phyloP scores from a whole-genome alignment of 2,113 vertebrate species.

The Origma solitaria region DNA sequence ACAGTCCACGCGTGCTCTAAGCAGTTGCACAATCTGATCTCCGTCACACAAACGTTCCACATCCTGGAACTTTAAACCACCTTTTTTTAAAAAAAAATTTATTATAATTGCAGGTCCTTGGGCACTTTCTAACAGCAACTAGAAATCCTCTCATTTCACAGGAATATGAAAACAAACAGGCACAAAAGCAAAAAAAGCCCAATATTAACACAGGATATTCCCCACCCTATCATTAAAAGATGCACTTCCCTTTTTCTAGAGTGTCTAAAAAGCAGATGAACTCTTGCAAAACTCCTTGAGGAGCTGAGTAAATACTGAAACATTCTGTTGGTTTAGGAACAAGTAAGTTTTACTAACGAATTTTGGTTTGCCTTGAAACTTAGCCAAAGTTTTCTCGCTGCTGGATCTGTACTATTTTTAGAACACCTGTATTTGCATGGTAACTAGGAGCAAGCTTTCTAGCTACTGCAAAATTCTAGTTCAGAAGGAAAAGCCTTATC shows the following conservation, averaged over 20 bases:
- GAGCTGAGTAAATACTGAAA: neutral
- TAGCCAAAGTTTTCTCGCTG: neutral
- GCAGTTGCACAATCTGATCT: neutral
- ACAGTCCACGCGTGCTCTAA: rapidly evolving
- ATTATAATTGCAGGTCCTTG: neutral
- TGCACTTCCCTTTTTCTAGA: conserved; percentile 38
- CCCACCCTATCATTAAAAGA: neutral
- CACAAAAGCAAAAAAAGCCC: neutral
- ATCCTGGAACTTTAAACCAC: neutral
- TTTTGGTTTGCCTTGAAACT: neutral
- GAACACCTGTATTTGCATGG: neutral
- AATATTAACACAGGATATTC: conserved; percentile 23
- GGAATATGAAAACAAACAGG: neutral
- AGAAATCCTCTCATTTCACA: neutral
- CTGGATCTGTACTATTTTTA: neutral
- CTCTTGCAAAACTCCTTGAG: conserved; percentile 20
- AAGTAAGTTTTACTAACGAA: neutral
- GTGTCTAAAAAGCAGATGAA: neutral
- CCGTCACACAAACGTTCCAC: neutral
- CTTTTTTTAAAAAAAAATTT: neutral
- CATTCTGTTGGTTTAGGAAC: neutral
- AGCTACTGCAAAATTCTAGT: neutral
- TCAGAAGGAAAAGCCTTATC: neutral
- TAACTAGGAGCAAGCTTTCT: neutral
- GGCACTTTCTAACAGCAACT: neutral